phyloP scores from a whole-genome alignment of 1,140 invertebrate species.

The Drosophila athabasca region DNA sequence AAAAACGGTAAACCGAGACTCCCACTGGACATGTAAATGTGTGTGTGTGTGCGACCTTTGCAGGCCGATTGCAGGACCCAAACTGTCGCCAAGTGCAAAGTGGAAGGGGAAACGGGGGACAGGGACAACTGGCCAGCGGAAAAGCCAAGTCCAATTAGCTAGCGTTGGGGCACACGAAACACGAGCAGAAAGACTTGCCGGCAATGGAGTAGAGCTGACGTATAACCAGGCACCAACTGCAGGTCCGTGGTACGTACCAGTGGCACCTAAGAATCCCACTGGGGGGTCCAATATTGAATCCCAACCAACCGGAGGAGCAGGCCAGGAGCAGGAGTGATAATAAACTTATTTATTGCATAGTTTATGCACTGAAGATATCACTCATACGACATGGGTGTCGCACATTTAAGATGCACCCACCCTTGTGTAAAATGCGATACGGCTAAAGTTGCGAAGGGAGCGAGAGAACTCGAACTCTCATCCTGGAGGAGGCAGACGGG shows the following conservation, averaged over 20 bases:
- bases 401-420: constrained; percentile 60
- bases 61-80: neutral
- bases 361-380: constrained; percentile 73
- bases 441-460: constrained; percentile 37
- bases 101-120: too few species aligned
- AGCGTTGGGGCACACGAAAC: neutral
- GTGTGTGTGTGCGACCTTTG: neutral
- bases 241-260: too few species aligned
- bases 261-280: too few species aligned
- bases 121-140: neutral
- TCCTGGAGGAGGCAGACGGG: neutral
- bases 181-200: neutral
- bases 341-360: constrained; percentile 80
- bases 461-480: too few species aligned
- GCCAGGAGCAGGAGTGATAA: constrained; percentile 41
- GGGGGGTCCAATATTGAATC: constrained; percentile 22
- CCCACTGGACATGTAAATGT: constrained; percentile 29
- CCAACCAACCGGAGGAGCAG: neutral
- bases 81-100: neutral
- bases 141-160: neutral
- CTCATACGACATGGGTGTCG: constrained; percentile 75
- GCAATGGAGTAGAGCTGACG: too few species aligned
- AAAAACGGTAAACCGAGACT: constrained; percentile 13
- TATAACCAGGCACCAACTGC: too few species aligned
- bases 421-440: constrained; percentile 76